Evolutionary conservation across 2,888 invertebrate species (phyloP), one percentile per base, ranked within the genome.

Genomic region (Ornithoptera priamus): DNA sequence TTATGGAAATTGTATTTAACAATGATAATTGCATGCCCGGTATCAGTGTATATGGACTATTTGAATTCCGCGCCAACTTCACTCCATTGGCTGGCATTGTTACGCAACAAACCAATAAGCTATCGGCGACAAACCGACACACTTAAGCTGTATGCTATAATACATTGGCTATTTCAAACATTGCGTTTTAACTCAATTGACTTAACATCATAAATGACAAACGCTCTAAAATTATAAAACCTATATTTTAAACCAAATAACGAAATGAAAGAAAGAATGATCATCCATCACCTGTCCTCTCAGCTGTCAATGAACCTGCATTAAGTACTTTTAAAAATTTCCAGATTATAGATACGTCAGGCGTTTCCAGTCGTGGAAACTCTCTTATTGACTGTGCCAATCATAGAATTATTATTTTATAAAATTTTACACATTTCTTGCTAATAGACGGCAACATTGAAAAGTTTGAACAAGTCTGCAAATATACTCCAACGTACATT

Each of bases 361-460:
- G 15, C 46, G 15, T 46, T 46, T 46, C 15, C 46, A 46, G 10
- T 53, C n/a, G 18, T 0, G n/a, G 7, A 53, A 53, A 53, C 6
- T 53, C 53, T 7, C n/a, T 4, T 8, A n/a, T 53, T n/a, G 15
- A 4, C 53, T n/a, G 53, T n/a, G n/a, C 8, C 53, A 53, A 7
- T 53, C n/a, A 53, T 53, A n/a, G 2, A 53, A n/a, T 53, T 53
- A 53, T 53, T n/a, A n/a, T 53, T 53, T 53, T 12, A 22, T 22
- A 6, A 53, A n/a, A 53, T 53, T 12, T 53, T 18, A 1, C n/a
- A n/a, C n/a, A 53, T 53, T 12, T n/a, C 53, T 53, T 53, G n/a
- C 10, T 59, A 61, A 61, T 30, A 39, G 30, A 30, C 15, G 18
- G 61, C 42, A 42, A 24, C 6, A 39, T 58, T 66, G 59, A 65